Conservation (phyloP, 2,888 invertebrate genomes). For the Microctonus aethiopoides region DNA sequence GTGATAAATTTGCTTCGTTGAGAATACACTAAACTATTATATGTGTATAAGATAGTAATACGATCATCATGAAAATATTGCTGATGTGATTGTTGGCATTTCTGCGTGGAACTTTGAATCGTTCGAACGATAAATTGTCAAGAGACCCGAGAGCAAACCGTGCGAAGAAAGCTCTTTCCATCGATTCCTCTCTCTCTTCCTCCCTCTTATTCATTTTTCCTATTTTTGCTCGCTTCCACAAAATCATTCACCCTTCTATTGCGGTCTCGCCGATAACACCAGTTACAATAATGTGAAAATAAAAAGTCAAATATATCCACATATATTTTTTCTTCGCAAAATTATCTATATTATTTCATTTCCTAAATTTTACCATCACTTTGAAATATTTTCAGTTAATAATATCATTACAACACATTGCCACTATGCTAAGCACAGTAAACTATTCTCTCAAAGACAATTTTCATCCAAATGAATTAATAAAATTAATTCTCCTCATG, state of each 20-base stretch:
- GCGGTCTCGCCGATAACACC: constrained; percentile 1
- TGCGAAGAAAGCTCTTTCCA: background rate
- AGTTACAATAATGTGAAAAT: constrained; percentile 7
- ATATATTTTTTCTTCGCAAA: background rate
- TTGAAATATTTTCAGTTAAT: too few relatives aligned
- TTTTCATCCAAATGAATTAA: too few relatives aligned
- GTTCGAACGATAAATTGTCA: background rate
- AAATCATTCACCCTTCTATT: background rate
- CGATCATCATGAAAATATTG: background rate
- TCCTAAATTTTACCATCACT: too few relatives aligned
- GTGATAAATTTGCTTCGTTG: too few relatives aligned
- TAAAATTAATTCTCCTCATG: too few relatives aligned
- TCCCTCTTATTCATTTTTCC: too few relatives aligned
- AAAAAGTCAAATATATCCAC: background rate
- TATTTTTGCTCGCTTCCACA: background rate
- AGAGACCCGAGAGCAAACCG: background rate
- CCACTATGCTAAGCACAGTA: too few relatives aligned
- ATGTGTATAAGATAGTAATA: too few relatives aligned
- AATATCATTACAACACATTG: too few relatives aligned
- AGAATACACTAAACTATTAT: too few relatives aligned
- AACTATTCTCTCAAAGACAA: too few relatives aligned
- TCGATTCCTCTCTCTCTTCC: constrained; percentile 1
- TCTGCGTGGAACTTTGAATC: background rate
- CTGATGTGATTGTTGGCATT: constrained; percentile 1
- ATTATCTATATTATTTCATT: background rate